phyloP scores from a whole-genome alignment of 2,113 vertebrate genomes.

The Corythornis vintsioides region DNA sequence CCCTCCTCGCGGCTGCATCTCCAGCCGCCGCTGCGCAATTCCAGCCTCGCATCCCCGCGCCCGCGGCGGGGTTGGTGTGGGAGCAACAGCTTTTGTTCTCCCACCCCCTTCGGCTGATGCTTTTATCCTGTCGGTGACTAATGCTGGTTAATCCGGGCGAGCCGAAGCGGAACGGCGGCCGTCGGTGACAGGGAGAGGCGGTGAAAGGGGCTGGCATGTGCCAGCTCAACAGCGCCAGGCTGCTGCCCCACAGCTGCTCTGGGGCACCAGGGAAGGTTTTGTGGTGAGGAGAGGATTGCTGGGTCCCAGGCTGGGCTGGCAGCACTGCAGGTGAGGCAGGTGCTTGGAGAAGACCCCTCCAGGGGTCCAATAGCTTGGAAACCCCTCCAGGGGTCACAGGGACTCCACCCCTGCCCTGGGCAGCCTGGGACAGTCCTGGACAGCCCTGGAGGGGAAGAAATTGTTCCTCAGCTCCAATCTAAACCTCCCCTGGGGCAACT shows the following conservation, averaged over 20 bases:
- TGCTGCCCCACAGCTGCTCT: background rate
- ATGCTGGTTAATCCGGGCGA: background rate
- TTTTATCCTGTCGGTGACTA: background rate
- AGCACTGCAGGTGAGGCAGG: background rate
- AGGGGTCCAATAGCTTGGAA: too few species aligned
- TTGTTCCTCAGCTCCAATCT: too few species aligned
- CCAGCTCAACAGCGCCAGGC: background rate
- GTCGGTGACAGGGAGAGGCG: background rate
- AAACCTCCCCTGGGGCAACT: too few species aligned
- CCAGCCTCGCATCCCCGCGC: background rate
- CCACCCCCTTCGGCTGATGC: background rate
- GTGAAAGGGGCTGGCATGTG: fast-evolving
- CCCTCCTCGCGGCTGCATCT: background rate
- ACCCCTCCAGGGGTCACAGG: too few species aligned
- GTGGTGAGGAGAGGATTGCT: fast-evolving
- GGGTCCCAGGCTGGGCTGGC: background rate
- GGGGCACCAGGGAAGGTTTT: fast-evolving
- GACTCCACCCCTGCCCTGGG: too few species aligned
- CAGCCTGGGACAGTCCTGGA: too few species aligned
- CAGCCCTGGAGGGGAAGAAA: too few species aligned
- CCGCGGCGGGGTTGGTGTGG: background rate
- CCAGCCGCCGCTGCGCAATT: background rate
- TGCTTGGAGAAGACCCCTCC: too few species aligned
- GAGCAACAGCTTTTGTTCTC: conserved; percentile 33
- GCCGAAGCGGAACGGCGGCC: background rate